These are phyloP conservation scores for Procambarus clarkii DNA, from an alignment of 1,140 invertebrate species.

Conservation along the genomic window DNA sequence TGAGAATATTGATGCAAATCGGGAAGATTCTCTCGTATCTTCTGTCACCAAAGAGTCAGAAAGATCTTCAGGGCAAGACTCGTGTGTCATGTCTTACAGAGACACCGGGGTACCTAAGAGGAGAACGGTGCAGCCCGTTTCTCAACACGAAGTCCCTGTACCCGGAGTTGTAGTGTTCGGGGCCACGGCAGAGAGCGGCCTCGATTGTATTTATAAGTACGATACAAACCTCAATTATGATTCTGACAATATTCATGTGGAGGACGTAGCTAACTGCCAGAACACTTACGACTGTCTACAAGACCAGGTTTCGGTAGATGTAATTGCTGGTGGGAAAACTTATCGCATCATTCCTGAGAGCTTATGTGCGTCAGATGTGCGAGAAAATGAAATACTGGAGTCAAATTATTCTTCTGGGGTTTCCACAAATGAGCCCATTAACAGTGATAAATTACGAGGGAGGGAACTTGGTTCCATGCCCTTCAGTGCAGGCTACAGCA, in stretches of 20 bases:
- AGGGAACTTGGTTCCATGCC: neutral
- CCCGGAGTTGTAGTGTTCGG: neutral
- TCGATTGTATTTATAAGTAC: neutral
- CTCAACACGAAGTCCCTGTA: neutral
- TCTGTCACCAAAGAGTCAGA: too few species aligned
- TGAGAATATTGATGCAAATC: too few species aligned
- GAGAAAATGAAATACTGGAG: neutral
- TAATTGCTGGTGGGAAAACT: neutral
- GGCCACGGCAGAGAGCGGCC: conserved; percentile 14
- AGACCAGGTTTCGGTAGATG: conserved; percentile 12
- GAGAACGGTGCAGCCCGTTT: too few species aligned
- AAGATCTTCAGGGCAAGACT: too few species aligned
- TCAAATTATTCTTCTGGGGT: neutral
- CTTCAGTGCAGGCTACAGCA: neutral
- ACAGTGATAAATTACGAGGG: neutral
- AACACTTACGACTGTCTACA: conserved; percentile 19
- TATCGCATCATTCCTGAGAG: neutral
- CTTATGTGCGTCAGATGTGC: neutral
- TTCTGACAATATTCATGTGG: neutral
- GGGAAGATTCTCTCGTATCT: too few species aligned
- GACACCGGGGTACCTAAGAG: too few species aligned
- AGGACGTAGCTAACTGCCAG: neutral
- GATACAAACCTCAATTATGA: neutral
- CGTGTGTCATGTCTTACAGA: too few species aligned
- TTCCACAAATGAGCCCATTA: neutral